Evolutionary conservation across 2,113 vertebrate species (phyloP).

Genomic region (Scolopax mira): DNA sequence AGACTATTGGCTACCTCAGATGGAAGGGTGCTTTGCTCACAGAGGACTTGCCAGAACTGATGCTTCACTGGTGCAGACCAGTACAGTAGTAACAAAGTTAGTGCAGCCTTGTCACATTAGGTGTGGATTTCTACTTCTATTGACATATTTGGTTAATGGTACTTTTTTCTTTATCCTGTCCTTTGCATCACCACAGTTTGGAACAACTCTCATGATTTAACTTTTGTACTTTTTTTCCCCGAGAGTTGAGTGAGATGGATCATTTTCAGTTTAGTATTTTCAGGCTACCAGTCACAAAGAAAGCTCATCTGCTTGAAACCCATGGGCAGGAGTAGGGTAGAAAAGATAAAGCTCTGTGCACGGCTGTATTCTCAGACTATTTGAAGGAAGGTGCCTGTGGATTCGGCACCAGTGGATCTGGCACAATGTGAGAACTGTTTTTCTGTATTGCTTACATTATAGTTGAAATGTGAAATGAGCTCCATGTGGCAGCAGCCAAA

Average conservation of each 20-base stretch:
- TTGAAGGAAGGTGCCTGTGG: background rate
- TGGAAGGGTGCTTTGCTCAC: background rate
- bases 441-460: conserved; percentile 52
- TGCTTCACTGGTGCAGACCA: background rate
- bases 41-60: background rate
- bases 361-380: background rate
- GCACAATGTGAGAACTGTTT: conserved; percentile 29
- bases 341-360: background rate
- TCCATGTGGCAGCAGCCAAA: conserved; percentile 69
- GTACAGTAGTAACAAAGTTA: background rate
- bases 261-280: background rate
- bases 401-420: background rate
- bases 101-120: accelerated
- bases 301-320: background rate
- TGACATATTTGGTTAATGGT: accelerated
- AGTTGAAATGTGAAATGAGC: conserved; percentile 67
- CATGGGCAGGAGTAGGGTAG: background rate
- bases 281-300: background rate
- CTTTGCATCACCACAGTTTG: background rate
- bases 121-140: background rate
- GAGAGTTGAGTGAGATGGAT: background rate
- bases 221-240: background rate
- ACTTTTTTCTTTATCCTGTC: background rate
- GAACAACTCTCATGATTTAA: background rate
- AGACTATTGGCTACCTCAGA: background rate